A percentile compares a stretch with the other conserved stretches of the same genome.
These are phyloP conservation scores for Coenonympha arcania DNA, from an alignment of 2,888 invertebrate species.

Conservation along the genomic window DNA sequence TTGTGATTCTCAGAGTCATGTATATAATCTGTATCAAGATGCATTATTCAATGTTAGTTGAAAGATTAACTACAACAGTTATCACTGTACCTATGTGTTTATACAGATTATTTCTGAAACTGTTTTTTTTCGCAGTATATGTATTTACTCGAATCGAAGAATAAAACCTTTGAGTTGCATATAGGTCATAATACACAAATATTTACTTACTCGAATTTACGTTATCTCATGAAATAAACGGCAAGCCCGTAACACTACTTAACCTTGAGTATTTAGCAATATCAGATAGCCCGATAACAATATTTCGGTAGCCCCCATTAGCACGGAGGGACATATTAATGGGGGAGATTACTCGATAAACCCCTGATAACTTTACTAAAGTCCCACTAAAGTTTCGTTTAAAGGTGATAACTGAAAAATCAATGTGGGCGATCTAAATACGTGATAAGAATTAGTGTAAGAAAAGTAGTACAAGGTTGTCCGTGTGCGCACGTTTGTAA, in stretches of 20 bases:
- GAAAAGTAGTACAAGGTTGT: conserved; percentile 55
- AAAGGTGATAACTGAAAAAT: conserved; percentile 16
- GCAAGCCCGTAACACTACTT: conserved; percentile 8
- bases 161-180: background rate
- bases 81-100: background rate
- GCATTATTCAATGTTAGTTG: no score
- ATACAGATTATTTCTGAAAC: background rate
- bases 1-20: no score
- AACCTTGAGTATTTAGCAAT: conserved; percentile 16
- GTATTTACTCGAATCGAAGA: background rate
- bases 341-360: conserved; percentile 12
- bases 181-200: conserved; percentile 1
- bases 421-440: conserved; percentile 25
- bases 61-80: no score
- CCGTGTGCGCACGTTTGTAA: conserved; percentile 42
- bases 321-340: conserved; percentile 2
- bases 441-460: conserved; percentile 50
- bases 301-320: conserved; percentile 7
- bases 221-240: conserved; percentile 14
- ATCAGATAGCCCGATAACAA: conserved; percentile 9
- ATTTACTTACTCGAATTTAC: background rate
- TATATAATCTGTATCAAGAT: no score
- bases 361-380: background rate
- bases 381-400: conserved; percentile 5
- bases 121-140: background rate